Evolutionary conservation across 30 jellyfish, hydroid and myxozoan species (phyloP), one percentile per base, ranked within the genome.

Genomic region (Thelohanellus kitauei): DNA sequence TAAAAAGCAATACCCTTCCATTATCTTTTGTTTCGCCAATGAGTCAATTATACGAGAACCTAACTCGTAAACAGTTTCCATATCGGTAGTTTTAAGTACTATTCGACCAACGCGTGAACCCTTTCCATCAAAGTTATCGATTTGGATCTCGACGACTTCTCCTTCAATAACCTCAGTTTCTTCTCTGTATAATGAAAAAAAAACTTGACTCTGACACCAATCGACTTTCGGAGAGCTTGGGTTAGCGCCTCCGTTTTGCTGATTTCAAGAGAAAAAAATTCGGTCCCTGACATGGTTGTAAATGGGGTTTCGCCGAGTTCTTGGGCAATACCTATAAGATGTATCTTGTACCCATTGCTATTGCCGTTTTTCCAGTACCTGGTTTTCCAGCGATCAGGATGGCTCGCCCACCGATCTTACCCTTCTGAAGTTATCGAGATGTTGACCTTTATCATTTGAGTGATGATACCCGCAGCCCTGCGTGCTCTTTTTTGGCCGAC

Each of bases 351-450:
- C 97, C 97, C 97, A 80, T 80, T 17, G 97, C 97, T 21, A 80
- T 64, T 17, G 97, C 97, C 4, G 97, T 80, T 41, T 80, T 80
- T 47, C 97, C 97, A 14, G 97, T 80, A 0, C 97, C 97, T 5
- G 97, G 97, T 33, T 65, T 83, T 1, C 97, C 97, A 15, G 97
- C 88, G 8, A 80, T 53, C 0, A 80, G 63, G 23, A 60, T 57
- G 1, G 88, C 88, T 13, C 88, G 51, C 2, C 97, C 97, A 23
- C 89, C 88, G 19, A 80, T 80, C 31, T 80, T 80, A 0, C 89
- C 88, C 29, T 62, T 87, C 93, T 75, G 25, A 18, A 43, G 46
- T 17, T 14, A 23, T 17, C 14, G 22, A 15, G 21, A 40, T 0
- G 0, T 56, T 15, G 42, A 71, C 93, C 63, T 75, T 62, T 19